Base-by-base conservation (phyloP, 2,888 invertebrate genomes). In the Leptinotarsa haldemani region DNA sequence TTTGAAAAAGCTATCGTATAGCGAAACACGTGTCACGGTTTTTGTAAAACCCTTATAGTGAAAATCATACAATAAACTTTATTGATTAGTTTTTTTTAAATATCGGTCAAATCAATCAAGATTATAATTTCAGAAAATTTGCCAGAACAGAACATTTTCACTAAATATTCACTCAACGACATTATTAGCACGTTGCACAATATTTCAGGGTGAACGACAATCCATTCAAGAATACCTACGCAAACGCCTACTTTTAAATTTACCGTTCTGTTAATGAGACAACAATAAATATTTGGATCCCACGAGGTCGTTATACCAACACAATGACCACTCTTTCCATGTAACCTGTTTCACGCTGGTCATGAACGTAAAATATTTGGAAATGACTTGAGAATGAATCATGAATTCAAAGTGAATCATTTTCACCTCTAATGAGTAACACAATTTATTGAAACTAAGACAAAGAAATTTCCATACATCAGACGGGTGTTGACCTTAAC, bases 171-270 rank as follows among this genome's bases (percentile, higher is more conserved):
- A 50, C 50, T 50, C 16, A 50, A 50, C 40, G 40, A 40, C 40
- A 40, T 40, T 40, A 40, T 40, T 40, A 56, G 13, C 15, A 56
- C 0, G 13, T 22, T 15, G 22, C 20, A 56, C 3, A 22, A 56
- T 56, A 20, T 56, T 56, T 56, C 56, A 56, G 56, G 22, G 56
- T 22, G 56, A 56, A 4, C 56, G 15, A 56, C 56, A 56, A 56
- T 22, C 22, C 22, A 22, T 22, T 56, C 56, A 56, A 18, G 12
- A 18, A 22, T 56, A 20, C 56, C 56, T 56, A 22, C 56, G 1
- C 22, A 56, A 4, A 56, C 56, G 22, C 56, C 56, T 56, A 56
- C 56, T 22, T 56, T 56, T 56, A 15, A 56, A 56, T 56, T 56
- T 56, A 56, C 56, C 12, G 56, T 56, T 56, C 1, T 25, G 22